Evolutionary conservation across 2,113 vertebrate genomes (phyloP), one percentile per base, ranked within the genome.

Genomic region (Scolopax mira): DNA sequence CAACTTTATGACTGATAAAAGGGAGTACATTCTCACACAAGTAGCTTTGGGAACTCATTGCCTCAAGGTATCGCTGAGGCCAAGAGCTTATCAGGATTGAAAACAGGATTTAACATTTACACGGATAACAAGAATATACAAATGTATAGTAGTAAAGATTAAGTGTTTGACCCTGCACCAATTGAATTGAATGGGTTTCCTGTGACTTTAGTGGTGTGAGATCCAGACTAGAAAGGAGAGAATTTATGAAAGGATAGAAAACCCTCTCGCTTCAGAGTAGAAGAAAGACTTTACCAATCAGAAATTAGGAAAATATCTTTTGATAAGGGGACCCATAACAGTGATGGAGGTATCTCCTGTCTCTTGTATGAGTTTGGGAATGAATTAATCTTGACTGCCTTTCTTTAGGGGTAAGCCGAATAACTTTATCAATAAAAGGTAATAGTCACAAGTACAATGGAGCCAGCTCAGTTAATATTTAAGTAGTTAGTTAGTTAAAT

Each of bases 41-140:
- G 42, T 48, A 90, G 57, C 37, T 84, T 70, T 79, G 72, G 60
- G 35, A 94, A 60, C 27, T 80, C 72, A 23, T 48, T 84, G 65
- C 61, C 65, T 78, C 14, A 54, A 89, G 73, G 64, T 79, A 81
- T 55, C 7, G 3, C 60, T 55, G 22, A 64, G 57, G 80, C 69
- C 80, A 88, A 74, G 48, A 90, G 22, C 44, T 93, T 84, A 88
- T 74, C 41, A 31, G 80, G 51, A 52, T 23, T 83, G 84, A 81
- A 87, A 96, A 74, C 30, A 87, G 33, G 60, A 81, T 92, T 96
- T 90, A 81, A 78, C 33, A 48, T 84, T 89, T 92, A 89, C 72
- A 79, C 0, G 5, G 72, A 52, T 74, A 81, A 62, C n/a, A 96
- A 60, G 60, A 74, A 81, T 64, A 55, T 90, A 74, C 64, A 70